These are phyloP conservation scores for Chaitophorus viminalis DNA, from an alignment of 2,888 invertebrate species.

Conservation along the genomic window DNA sequence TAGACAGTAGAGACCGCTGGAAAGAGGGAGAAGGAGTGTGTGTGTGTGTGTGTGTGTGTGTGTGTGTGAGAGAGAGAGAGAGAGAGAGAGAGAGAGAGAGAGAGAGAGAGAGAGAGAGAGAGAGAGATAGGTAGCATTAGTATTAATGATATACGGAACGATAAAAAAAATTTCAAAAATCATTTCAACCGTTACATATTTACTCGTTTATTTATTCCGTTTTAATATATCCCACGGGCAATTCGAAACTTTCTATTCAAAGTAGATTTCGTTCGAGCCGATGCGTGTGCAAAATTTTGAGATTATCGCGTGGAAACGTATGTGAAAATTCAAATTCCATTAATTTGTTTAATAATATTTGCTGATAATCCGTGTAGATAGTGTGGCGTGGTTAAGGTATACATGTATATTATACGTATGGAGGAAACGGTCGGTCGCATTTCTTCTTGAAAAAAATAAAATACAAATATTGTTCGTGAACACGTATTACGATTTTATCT, in stretches of 20 bases:
- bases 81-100: too few relatives aligned
- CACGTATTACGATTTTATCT: conserved; percentile 38
- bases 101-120: too few relatives aligned
- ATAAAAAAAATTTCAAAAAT: conserved; percentile 26
- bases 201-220: not conserved
- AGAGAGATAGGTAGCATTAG: too few relatives aligned
- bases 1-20: too few relatives aligned
- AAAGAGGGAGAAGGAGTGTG: too few relatives aligned
- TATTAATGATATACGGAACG: not conserved
- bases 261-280: conserved; percentile 18
- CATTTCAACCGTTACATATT: conserved; percentile 38
- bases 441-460: conserved; percentile 8
- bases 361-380: conserved; percentile 45
- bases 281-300: conserved; percentile 25
- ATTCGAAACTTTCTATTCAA: conserved; percentile 47
- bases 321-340: conserved; percentile 37
- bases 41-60: too few relatives aligned
- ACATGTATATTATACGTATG: not conserved
- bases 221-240: conserved; percentile 27
- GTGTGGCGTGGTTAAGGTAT: not conserved
- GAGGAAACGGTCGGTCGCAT: conserved; percentile 40
- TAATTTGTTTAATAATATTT: conserved; percentile 20
- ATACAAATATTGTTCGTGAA: not conserved
- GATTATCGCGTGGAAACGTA: conserved; percentile 42
- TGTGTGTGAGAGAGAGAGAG: too few relatives aligned